Conservation (phyloP, 1,140 invertebrate species). For the roundworm (Caenorhabditis elegans) region WBcel235 BX284602.5:11107001-11107500, state of each 20-base stretch:
- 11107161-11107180: neutral
- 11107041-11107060: neutral
- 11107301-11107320: neutral
- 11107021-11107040: neutral
- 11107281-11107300: neutral
- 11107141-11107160: neutral
- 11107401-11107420: neutral
- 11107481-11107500: neutral
- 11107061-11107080: neutral
- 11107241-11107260: neutral
- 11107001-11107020: neutral
- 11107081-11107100: neutral
- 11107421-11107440: neutral
- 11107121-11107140: neutral
- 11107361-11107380: neutral
- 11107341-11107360: neutral
- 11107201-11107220: neutral
- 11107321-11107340: neutral
- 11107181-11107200: neutral
- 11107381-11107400: neutral
- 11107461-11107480: neutral
- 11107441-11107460: neutral
- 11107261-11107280: neutral
- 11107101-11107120: neutral
- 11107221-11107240: neutral